phyloP scores from a whole-genome alignment of 92 coral and sea anemone genomes.

The Epizoanthus illoricatus region DNA sequence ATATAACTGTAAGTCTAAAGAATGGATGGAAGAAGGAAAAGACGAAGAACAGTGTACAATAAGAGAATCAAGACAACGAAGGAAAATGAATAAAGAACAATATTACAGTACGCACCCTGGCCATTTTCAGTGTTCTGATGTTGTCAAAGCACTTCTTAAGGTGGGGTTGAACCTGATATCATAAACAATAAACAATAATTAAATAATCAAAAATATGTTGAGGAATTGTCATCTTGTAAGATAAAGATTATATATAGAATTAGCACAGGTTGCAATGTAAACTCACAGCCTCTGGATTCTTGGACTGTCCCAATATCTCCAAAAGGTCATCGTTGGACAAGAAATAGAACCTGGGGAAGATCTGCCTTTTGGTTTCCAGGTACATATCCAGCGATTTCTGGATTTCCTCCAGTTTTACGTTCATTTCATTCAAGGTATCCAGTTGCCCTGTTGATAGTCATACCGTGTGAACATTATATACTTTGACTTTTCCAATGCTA shows the following conservation, averaged over 20 bases:
- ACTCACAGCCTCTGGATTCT: conserved; percentile 99
- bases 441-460: conserved; percentile 64
- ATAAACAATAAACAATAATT: neutral
- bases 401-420: conserved; percentile 93
- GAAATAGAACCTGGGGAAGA: conserved; percentile 97
- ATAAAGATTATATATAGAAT: neutral
- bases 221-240: neutral
- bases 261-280: neutral
- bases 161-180: conserved; percentile 90
- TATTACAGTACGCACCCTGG: conserved; percentile 62
- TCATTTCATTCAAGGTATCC: conserved; percentile 96
- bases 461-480: no score
- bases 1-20: neutral
- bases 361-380: conserved; percentile 96
- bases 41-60: neutral
- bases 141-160: conserved; percentile 98
- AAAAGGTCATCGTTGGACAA: conserved; percentile 94
- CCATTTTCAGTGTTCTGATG: conserved; percentile 97
- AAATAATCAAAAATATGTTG: neutral
- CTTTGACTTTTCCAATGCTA: no score
- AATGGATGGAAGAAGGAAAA: neutral
- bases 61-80: neutral
- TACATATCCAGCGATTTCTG: conserved; percentile 99
- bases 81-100: neutral
- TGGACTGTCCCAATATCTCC: conserved; percentile 99